Conservation (phyloP, 1,140 invertebrate genomes). For the Trachymyrmex septentrionalis region DNA sequence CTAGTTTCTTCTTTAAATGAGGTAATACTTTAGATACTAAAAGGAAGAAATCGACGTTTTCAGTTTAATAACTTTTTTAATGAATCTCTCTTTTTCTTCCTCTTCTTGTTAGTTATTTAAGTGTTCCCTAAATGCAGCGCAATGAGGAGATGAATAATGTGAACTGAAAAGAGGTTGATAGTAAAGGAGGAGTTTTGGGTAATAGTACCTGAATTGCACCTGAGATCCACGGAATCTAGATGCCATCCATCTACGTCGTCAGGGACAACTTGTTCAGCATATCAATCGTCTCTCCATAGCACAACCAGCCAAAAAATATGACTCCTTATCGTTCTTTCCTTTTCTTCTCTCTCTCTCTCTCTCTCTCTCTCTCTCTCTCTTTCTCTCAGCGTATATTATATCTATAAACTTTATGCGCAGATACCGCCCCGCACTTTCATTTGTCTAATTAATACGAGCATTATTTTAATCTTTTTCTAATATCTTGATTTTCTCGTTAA, state of each 20-base stretch:
- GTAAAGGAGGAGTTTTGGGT: not conserved
- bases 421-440: accelerated
- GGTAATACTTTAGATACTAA: not conserved
- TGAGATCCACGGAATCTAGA: conserved; percentile 46
- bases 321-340: conserved; percentile 13
- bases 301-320: conserved; percentile 48
- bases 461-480: not conserved
- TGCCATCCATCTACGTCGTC: conserved; percentile 50
- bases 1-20: not conserved
- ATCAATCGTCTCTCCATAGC: conserved; percentile 50
- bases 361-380: too few species aligned
- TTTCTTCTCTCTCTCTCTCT: not conserved
- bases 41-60: not conserved
- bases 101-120: not conserved
- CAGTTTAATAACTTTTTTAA: not conserved
- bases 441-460: too few species aligned
- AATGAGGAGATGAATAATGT: conserved; percentile 35
- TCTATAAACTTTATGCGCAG: too few species aligned
- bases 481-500: not conserved
- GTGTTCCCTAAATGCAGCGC: not conserved
- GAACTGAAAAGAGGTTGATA: conserved; percentile 10
- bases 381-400: too few species aligned
- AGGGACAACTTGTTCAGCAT: conserved; percentile 51
- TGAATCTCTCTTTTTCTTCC: not conserved
- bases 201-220: conserved; percentile 32